Conservation (phyloP, 1,140 invertebrate genomes). For the Harpegnathos saltator region DNA sequence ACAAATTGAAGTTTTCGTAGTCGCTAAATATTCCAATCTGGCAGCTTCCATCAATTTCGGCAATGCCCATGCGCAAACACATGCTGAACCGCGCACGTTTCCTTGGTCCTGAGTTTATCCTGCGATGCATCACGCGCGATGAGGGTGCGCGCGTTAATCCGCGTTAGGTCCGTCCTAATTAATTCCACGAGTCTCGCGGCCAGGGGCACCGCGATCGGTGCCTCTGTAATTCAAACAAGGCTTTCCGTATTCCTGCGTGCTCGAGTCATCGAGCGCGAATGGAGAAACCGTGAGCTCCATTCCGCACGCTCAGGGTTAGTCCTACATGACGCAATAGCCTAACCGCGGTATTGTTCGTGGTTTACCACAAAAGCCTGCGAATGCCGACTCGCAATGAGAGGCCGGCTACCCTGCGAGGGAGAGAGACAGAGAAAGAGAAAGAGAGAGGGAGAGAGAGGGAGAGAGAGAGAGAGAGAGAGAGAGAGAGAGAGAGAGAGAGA, state of each 20-base stretch:
- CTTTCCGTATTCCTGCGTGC: conserved; percentile 75
- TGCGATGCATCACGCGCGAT: conserved; percentile 7
- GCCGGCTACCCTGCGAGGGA: conserved; percentile 67
- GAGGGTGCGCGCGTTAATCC: conserved; percentile 39
- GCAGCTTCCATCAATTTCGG: neutral
- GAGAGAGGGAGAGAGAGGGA: no score
- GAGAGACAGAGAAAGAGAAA: no score
- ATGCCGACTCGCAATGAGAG: conserved; percentile 81
- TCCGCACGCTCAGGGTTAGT: conserved; percentile 46
- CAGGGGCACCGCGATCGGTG: conserved; percentile 46
- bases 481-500: no score
- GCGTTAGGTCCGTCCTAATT: conserved; percentile 42
- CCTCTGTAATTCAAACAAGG: conserved; percentile 67
- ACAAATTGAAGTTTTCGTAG: no score
- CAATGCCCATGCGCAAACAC: neutral
- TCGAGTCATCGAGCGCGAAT: conserved; percentile 14
- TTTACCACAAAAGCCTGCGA: conserved; percentile 84
- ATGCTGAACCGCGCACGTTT: conserved; percentile 6
- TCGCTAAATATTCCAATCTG: no score
- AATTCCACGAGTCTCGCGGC: conserved; percentile 44
- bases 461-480: no score
- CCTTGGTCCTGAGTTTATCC: conserved; percentile 5
- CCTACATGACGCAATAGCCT: conserved; percentile 46
- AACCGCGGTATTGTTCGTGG: conserved; percentile 78
- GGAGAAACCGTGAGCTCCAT: conserved; percentile 18